These are phyloP conservation scores for Halisarca cf. caerulea DNA, from an alignment of 37 sponge, comb jelly and placozoan species.

Conservation along the genomic window DNA sequence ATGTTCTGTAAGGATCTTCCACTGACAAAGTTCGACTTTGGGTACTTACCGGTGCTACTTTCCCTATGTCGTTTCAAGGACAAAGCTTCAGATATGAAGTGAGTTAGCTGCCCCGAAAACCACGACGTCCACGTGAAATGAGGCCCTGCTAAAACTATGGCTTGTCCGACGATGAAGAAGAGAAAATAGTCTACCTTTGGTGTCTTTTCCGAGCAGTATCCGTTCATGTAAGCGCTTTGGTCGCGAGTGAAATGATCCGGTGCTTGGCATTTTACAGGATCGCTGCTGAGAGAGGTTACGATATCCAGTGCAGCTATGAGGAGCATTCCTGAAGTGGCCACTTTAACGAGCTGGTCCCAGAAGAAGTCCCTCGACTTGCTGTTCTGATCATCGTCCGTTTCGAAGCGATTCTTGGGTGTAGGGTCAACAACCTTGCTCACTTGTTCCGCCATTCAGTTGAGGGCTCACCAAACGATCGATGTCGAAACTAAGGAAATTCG, in stretches of 20 bases:
- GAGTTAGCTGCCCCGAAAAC: neutral
- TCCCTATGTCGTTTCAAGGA: neutral
- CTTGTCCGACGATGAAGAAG: neutral
- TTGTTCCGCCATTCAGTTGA: too few species aligned
- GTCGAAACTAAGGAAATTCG: too few species aligned
- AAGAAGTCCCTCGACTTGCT: neutral
- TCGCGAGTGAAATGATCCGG: neutral
- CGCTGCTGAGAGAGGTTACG: neutral
- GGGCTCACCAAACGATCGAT: too few species aligned
- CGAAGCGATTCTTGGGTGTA: neutral
- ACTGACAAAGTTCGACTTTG: neutral
- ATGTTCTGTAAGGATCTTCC: neutral
- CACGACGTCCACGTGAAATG: neutral
- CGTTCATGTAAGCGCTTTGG: neutral
- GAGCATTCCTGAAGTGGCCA: neutral
- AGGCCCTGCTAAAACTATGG: neutral
- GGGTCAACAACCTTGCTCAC: neutral
- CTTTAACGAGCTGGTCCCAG: slow-evolving; percentile 3
- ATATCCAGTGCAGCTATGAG: neutral
- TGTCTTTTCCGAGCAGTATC: neutral
- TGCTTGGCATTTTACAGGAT: neutral
- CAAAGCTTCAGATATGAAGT: neutral
- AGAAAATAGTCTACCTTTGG: neutral
- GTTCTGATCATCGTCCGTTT: neutral
- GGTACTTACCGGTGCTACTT: neutral